These are phyloP conservation scores for Hoplostethus mediterraneus DNA, from an alignment of 2,797 vertebrate genomes.

Conservation along the genomic window DNA sequence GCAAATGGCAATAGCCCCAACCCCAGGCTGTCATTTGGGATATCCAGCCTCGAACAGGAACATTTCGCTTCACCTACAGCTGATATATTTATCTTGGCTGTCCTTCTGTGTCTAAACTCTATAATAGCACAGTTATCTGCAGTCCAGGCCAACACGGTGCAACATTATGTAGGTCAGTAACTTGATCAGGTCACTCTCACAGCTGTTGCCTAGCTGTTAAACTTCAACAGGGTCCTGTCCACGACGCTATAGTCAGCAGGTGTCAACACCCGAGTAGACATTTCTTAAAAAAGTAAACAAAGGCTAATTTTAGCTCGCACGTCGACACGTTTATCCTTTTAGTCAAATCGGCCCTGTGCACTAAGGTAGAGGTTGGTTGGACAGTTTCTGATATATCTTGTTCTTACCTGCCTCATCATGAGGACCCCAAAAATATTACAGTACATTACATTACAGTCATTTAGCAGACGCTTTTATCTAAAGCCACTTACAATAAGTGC, in stretches of 20 bases:
- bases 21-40: slow-evolving; percentile 11
- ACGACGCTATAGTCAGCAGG: slow-evolving; percentile 50
- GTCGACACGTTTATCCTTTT: neutral
- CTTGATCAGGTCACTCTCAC: slow-evolving; percentile 75
- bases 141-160: slow-evolving; percentile 48
- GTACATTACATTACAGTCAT: too few relatives aligned
- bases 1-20: neutral
- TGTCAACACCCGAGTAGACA: slow-evolving; percentile 54
- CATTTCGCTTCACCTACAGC: neutral
- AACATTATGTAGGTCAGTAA: slow-evolving; percentile 82
- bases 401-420: neutral
- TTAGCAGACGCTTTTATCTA: too few relatives aligned
- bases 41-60: slow-evolving; percentile 10
- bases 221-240: slow-evolving; percentile 48
- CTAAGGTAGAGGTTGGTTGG: neutral
- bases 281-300: slow-evolving; percentile 9
- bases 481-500: too few relatives aligned
- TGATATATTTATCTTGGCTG: slow-evolving; percentile 25
- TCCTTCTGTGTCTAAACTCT: slow-evolving; percentile 2
- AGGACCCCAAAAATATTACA: neutral
- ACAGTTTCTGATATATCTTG: neutral
- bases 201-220: slow-evolving; percentile 77
- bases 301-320: slow-evolving; percentile 33
- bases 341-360: neutral
- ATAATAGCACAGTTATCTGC: neutral